Evolutionary conservation across 2,797 vertebrate species (phyloP), one percentile per base, ranked within the genome.

Genomic region (Heterohyrax brucei): DNA sequence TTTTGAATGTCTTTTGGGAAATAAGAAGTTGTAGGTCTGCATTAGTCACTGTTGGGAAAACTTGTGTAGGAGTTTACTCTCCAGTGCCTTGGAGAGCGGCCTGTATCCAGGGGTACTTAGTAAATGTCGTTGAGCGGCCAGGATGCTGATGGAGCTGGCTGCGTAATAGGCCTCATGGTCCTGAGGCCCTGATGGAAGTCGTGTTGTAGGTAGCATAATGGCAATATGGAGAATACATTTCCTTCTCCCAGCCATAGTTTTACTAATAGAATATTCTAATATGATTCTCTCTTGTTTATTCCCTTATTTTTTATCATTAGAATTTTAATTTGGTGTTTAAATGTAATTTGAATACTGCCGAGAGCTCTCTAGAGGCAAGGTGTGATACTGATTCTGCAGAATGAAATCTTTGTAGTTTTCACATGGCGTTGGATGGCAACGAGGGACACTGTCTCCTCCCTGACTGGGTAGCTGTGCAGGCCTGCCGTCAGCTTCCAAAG

Each of bases 291-390:
- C 89, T 78, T 89, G 93, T 93, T 95, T 94, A 94, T 92, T 44
- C 83, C 81, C 77, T 96, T 94, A 95, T 95, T 96, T 97, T 97
- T 97, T 96, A 96, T 91, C 76, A 95, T 94, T 97, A 96, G 93
- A 96, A 39, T 95, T 97, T 97, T 97, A 96, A 96, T 96, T 97
- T 96, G 96, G 68, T 94, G 96, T 91, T 96, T 95, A 89, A 95
- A 95, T 94, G 95, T 82, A 79, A 97, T 97, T 95, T 86, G 93
- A 88, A 84, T 61, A 59, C 84, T 82, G 93, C 94, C 87, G 75
- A 14, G 84, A 87, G 94, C 95, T 85, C 97, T 95, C 77, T 44
- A 83, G 93, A 92, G 95, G 86, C 91, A 82, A 95, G 96, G 93
- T 77, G 89, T 77, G 93, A 62, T 89, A 77, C 89, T 77, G 48